phyloP scores from a whole-genome alignment of 2,113 vertebrate genomes.

The Cyprinodon tularosa region DNA sequence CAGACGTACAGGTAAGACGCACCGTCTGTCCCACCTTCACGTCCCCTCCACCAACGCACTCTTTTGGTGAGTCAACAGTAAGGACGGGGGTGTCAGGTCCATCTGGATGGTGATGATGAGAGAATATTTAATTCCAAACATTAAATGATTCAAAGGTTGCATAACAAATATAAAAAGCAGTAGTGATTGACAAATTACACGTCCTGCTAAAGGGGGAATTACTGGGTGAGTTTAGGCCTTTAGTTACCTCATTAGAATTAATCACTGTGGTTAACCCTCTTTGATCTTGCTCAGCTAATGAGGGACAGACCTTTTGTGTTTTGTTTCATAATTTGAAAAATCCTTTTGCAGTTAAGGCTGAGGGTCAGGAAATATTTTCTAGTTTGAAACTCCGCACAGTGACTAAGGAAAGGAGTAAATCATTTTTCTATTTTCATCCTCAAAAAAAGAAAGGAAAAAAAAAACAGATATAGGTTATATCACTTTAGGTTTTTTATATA shows the following conservation, averaged over 20 bases:
- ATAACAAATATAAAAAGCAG: background rate
- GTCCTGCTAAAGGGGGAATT: slow-evolving; percentile 1
- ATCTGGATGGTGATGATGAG: slow-evolving; percentile 55
- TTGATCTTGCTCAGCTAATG: slow-evolving; percentile 15
- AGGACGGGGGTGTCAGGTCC: slow-evolving; percentile 75
- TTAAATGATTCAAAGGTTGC: background rate
- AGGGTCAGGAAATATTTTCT: background rate
- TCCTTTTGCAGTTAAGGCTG: background rate
- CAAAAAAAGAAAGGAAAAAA: background rate
- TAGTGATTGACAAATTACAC: background rate
- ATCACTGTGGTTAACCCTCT: slow-evolving; percentile 8
- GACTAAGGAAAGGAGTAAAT: background rate
- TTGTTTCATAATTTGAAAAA: background rate
- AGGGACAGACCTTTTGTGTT: slow-evolving; percentile 1
- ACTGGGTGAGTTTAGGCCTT: slow-evolving; percentile 13
- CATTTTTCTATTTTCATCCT: too few species aligned
- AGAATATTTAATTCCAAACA: slow-evolving; percentile 22
- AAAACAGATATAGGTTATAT: background rate
- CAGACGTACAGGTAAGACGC: slow-evolving; percentile 69
- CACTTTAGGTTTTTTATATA: background rate
- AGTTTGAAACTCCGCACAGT: background rate
- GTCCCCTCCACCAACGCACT: slow-evolving; percentile 73
- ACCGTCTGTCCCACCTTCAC: slow-evolving; percentile 67
- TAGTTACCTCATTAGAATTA: slow-evolving; percentile 11
- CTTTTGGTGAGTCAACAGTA: slow-evolving; percentile 50